phyloP scores from a whole-genome alignment of 2,888 invertebrate species.

The Hemaris fuciformis region DNA sequence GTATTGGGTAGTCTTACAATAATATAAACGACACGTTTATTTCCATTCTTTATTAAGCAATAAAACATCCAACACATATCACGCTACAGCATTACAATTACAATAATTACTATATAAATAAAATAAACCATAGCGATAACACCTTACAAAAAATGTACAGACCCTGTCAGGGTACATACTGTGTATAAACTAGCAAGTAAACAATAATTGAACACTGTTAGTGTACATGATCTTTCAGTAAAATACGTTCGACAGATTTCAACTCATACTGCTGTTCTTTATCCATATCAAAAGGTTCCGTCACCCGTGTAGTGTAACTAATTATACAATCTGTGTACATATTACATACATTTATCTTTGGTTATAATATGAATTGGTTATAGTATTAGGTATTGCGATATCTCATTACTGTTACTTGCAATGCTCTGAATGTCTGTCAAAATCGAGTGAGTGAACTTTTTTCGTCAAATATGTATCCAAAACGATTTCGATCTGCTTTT shows the following conservation, averaged over 20 bases:
- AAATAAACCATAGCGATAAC: not conserved
- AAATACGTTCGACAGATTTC: not conserved
- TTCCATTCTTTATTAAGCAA: constrained; percentile 4
- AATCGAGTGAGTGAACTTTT: not conserved
- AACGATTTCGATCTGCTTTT: not conserved
- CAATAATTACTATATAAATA: not conserved
- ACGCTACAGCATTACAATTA: constrained; percentile 3
- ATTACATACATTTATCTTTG: not conserved
- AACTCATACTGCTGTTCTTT: not conserved
- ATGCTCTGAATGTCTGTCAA: not conserved
- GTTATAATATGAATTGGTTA: not conserved
- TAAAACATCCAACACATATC: not conserved
- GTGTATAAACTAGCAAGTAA: not conserved
- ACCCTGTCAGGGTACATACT: not conserved
- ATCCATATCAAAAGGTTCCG: not conserved
- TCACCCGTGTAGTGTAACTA: not conserved
- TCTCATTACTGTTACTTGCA: not conserved
- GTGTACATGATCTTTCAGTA: not conserved
- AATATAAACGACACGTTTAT: not conserved
- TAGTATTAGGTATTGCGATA: not conserved
- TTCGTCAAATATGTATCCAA: not conserved
- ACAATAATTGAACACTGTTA: not conserved
- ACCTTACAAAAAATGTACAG: constrained; percentile 5
- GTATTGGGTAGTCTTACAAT: not conserved
- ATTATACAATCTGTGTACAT: not conserved